Evolutionary conservation across 2,113 vertebrate species (phyloP).

Genomic region (Fukomys damarensis): DNA sequence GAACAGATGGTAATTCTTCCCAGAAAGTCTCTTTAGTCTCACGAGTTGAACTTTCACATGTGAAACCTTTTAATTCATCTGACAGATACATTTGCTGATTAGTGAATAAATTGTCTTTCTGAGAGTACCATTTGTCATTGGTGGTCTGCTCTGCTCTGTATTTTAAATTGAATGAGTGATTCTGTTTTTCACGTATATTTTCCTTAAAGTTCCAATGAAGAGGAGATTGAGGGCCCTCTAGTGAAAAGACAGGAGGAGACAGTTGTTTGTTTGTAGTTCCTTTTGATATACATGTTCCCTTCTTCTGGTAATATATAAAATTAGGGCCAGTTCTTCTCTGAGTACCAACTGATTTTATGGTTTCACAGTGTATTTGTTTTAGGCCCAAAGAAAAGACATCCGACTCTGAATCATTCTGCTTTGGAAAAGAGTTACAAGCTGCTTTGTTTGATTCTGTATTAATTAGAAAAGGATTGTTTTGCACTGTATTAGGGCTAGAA

Average conservation of each 20-base stretch:
- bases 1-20: conserved; percentile 57
- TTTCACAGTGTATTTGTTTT: conserved; percentile 64
- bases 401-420: conserved; percentile 57
- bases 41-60: conserved; percentile 66
- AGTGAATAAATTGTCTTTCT: conserved; percentile 35
- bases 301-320: conserved; percentile 63
- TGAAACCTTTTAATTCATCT: conserved; percentile 45
- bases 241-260: conserved; percentile 35
- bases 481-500: not conserved
- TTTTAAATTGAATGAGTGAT: conserved; percentile 54
- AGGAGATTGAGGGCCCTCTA: conserved; percentile 60
- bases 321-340: conserved; percentile 14
- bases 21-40: conserved; percentile 48
- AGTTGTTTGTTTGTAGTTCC: conserved; percentile 40
- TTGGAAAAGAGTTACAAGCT: conserved; percentile 53
- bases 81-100: conserved; percentile 34
- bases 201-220: conserved; percentile 50
- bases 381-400: conserved; percentile 77
- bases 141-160: conserved; percentile 14
- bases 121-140: conserved; percentile 45
- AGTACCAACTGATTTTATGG: conserved; percentile 19
- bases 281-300: conserved; percentile 52
- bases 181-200: conserved; percentile 61
- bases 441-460: conserved; percentile 52
- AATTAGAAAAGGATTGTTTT: conserved; percentile 61